phyloP scores from a whole-genome alignment of 2,797 vertebrate species.

The Trachops cirrhosus region DNA sequence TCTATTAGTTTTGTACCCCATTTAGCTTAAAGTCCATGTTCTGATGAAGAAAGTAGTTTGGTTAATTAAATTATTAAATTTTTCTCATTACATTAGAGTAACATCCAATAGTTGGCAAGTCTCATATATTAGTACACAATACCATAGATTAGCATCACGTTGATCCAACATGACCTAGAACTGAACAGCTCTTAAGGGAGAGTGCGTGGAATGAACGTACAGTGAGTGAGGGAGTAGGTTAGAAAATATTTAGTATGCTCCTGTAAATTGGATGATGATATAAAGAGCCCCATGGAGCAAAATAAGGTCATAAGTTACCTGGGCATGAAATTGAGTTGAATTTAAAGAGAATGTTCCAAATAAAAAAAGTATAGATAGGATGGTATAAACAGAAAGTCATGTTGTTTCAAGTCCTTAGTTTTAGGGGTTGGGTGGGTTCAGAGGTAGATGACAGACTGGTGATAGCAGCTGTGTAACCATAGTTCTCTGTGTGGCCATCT shows the following conservation, averaged over 20 bases:
- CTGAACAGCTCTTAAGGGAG: background rate
- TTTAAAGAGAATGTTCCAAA: background rate
- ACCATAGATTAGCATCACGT: background rate
- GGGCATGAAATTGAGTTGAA: background rate
- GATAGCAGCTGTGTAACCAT: background rate
- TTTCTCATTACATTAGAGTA: background rate
- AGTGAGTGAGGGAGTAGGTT: background rate
- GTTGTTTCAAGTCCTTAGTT: background rate
- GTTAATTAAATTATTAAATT: background rate
- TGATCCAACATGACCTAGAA: background rate
- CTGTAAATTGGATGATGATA: background rate
- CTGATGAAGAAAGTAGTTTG: background rate
- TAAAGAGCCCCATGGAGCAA: background rate
- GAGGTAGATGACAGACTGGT: background rate
- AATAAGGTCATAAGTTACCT: background rate
- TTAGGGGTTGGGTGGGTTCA: background rate
- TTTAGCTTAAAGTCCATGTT: slow-evolving; percentile 1
- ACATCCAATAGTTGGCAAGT: background rate
- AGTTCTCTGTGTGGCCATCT: background rate
- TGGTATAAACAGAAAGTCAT: background rate
- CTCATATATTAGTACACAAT: background rate
- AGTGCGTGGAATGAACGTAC: background rate
- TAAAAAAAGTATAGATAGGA: background rate
- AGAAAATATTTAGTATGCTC: background rate
- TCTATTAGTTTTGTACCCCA: background rate